phyloP scores from a whole-genome alignment of 2,797 vertebrate genomes.

The Sciurus vulgaris region DNA sequence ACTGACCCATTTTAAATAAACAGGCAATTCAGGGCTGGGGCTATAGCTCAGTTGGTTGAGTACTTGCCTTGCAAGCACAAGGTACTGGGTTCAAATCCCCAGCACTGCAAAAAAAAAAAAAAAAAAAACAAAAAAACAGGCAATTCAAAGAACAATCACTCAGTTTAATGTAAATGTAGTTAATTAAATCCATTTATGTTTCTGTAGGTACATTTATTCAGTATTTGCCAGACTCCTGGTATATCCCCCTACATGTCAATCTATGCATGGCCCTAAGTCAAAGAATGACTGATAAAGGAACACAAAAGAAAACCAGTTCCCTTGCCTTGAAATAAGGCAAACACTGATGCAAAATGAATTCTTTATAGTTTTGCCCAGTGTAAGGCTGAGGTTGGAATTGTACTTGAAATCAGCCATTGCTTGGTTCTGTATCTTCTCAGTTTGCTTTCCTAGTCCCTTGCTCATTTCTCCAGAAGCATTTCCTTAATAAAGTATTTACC shows the following conservation, averaged over 20 bases:
- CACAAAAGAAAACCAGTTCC: not conserved
- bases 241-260: rapidly evolving
- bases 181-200: not conserved
- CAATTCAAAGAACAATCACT: not conserved
- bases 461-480: not conserved
- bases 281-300: not conserved
- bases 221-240: not conserved
- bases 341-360: not conserved
- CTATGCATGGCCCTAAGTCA: not conserved
- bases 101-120: too few species aligned
- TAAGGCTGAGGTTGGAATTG: not conserved
- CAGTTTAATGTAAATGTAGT: not conserved
- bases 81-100: too few species aligned
- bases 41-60: too few species aligned
- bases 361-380: not conserved
- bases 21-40: not conserved
- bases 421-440: not conserved
- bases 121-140: too few species aligned
- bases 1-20: not conserved
- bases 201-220: slow-evolving; percentile 4
- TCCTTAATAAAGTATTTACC: not conserved
- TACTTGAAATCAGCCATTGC: not conserved
- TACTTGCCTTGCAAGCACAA: too few species aligned
- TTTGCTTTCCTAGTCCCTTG: not conserved
- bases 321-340: not conserved